Conservation (phyloP, 2,888 invertebrate genomes). For the Calameuta idolon region DNA sequence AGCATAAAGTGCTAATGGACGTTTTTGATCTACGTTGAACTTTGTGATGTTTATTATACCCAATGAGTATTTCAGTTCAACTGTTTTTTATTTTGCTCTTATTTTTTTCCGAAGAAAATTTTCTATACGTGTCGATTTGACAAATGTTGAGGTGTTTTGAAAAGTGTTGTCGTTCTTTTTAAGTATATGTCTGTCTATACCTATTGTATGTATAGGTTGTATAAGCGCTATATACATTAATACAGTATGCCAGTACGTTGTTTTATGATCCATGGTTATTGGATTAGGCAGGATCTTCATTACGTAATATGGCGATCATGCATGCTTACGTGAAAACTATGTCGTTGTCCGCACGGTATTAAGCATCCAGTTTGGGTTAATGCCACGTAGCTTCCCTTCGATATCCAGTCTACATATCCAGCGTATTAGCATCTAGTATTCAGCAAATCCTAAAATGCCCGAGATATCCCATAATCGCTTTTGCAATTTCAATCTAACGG, state of each 20-base stretch:
- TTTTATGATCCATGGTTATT: constrained; percentile 23
- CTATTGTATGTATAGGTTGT: neutral
- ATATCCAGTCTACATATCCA: constrained; percentile 9
- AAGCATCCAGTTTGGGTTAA: constrained; percentile 34
- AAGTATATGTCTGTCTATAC: no score
- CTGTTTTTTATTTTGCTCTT: neutral
- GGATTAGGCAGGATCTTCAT: constrained; percentile 31
- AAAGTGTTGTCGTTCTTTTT: neutral
- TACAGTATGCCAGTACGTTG: neutral
- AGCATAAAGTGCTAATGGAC: neutral
- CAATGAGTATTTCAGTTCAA: neutral
- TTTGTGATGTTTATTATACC: neutral
- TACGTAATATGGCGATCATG: constrained; percentile 30
- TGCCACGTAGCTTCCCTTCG: constrained; percentile 30
- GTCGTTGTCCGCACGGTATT: constrained; percentile 28
- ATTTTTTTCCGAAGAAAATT: neutral
- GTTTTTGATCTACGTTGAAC: neutral
- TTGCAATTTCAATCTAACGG: constrained; percentile 28
- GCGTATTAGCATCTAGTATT: constrained; percentile 22
- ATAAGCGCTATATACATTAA: neutral
- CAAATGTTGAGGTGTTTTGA: neutral
- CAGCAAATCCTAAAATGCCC: constrained; percentile 36
- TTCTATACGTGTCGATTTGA: neutral
- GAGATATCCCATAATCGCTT: constrained; percentile 35
- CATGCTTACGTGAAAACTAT: constrained; percentile 15